A percentile compares a stretch with the other conserved stretches of the same genome.
Conservation (phyloP, 2,113 vertebrate species). For the Hystrix cristata region DNA sequence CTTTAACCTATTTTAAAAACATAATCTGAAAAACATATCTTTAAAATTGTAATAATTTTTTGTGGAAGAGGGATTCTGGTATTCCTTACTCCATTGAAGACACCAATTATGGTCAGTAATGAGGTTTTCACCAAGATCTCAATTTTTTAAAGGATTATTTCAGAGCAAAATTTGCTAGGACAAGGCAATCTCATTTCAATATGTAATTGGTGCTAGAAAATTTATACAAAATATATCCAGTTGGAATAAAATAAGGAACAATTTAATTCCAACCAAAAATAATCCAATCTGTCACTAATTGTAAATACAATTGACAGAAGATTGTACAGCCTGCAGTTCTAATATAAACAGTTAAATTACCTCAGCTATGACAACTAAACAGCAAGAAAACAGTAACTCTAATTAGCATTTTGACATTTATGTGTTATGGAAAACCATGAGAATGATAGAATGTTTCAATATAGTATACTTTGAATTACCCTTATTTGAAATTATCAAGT, state of each 20-base stretch:
- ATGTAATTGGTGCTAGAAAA: neutral
- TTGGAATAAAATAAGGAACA: slow-evolving; percentile 23
- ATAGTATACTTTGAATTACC: slow-evolving; percentile 30
- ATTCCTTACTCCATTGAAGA: neutral
- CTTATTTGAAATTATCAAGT: slow-evolving; percentile 27
- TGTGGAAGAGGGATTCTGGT: neutral
- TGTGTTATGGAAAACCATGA: slow-evolving; percentile 19
- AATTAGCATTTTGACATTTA: slow-evolving; percentile 53
- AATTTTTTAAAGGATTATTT: neutral
- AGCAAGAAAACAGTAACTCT: slow-evolving; percentile 15
- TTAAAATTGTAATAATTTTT: neutral
- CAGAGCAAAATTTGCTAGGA: neutral
- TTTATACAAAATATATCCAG: slow-evolving; percentile 60
- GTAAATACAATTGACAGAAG: slow-evolving; percentile 49
- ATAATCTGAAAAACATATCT: neutral
- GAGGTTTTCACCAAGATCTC: neutral
- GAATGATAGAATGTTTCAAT: slow-evolving; percentile 38
- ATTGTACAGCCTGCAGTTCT: neutral
- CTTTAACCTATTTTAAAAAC: neutral
- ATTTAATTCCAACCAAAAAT: slow-evolving; percentile 58
- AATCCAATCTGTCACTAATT: slow-evolving; percentile 66
- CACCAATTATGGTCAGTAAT: neutral
- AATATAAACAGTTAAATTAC: slow-evolving; percentile 43
- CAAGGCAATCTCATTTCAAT: slow-evolving; percentile 19
- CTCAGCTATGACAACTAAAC: neutral